Evolutionary conservation across 2,797 vertebrate genomes (phyloP).

Genomic region (Liasis olivaceus): DNA sequence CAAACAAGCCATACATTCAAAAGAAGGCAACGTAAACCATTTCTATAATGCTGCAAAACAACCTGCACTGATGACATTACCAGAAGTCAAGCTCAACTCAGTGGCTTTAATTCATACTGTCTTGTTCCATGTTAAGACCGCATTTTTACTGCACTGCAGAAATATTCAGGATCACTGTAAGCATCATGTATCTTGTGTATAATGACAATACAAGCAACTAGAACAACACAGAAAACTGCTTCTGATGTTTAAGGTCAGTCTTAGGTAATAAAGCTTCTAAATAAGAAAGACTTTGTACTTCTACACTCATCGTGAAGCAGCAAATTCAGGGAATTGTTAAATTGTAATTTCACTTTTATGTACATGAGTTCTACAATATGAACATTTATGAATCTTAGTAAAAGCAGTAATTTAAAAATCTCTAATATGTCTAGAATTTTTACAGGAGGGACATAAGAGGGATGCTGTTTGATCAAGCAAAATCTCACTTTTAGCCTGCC

Average conservation of each 20-base stretch:
- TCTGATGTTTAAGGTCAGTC: not conserved
- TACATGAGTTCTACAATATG: not conserved
- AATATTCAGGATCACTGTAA: not conserved
- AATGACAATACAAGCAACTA: not conserved
- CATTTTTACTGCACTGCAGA: no score
- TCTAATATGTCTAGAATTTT: not conserved
- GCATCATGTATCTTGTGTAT: not conserved
- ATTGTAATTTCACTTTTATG: not conserved
- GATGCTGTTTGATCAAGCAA: not conserved
- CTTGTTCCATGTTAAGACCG: not conserved
- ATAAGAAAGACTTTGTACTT: not conserved
- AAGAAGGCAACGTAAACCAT: no score
- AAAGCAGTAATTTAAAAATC: not conserved
- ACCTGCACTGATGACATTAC: no score
- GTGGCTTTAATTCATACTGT: slow-evolving; percentile 45
- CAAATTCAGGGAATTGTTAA: not conserved
- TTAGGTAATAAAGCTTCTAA: not conserved
- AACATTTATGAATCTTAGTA: not conserved
- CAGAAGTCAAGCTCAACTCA: no score
- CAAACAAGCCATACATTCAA: no score
- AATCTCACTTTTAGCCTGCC: not conserved
- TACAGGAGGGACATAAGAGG: not conserved
- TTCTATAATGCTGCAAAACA: no score
- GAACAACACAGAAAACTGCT: not conserved
- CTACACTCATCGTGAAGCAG: not conserved